Base-by-base conservation (phyloP, 92 coral and sea anemone species). In the Parazoanthus atlanticus region DNA sequence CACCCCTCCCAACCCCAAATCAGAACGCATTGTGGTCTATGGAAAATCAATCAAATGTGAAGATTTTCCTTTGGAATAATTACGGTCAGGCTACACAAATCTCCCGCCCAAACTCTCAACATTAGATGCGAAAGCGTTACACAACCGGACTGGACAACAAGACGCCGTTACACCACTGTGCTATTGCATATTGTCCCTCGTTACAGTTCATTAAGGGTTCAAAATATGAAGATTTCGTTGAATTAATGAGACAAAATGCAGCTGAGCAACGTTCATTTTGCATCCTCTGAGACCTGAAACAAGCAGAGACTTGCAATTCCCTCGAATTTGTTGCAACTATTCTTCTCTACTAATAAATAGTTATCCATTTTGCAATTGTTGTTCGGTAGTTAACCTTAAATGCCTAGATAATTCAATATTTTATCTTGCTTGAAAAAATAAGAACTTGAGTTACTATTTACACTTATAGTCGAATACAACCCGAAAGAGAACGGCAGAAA, bases 271-370 rank as follows among this genome's bases (percentile, higher is more conserved):
- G 1, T 1, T 32, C 56, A 6, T 36, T n/a, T 31, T 32, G 12
- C 52, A 49, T 17, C 17, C 17, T 13, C 56, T 11, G 56, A 52
- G 3, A 52, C 58, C 58, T 52, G 17, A 16, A 13, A 52, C 58
- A 52, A 52, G 21, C 31, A 36, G 29, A 66, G 36, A 33, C 11
- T 79, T 30, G 2, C 5, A 30, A 23, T 47, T 23, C 71, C 8
- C 47, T 32, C 64, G 31, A 41, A 41, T 43, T n/a, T 16, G 78
- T 32, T 40, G 36, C 61, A n/a, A 43, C 61, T 67, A 69, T 6
- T 29, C n/a, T 66, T 69, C 47, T 40, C 61, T 69, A 34, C 65
- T 30, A 84, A 84, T 84, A 84, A 84, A 84, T 84, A 84, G 38
- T 69, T 84, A 84, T 29, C 78, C 30, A 30, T 30, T 6, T 71